Evolutionary conservation across 2,113 vertebrate species (phyloP).

Genomic region (Bufo gargarizans): DNA sequence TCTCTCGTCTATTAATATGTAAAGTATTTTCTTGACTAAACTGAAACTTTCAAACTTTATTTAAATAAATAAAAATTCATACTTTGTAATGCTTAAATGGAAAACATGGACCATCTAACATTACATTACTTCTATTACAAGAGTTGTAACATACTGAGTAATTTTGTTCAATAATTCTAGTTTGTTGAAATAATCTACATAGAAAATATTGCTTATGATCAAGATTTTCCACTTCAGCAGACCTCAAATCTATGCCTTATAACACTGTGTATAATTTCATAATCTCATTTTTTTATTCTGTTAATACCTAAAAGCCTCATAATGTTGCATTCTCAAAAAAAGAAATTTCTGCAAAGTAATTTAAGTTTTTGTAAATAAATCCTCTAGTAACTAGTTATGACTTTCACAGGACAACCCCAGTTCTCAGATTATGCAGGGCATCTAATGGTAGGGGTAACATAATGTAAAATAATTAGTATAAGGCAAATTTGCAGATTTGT

Average conservation of each 20-base stretch:
- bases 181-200: conserved; percentile 26
- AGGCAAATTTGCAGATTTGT: no score
- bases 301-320: neutral
- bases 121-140: conserved; percentile 12
- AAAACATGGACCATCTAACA: conserved; percentile 16
- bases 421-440: no score
- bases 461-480: no score
- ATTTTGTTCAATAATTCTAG: conserved; percentile 30
- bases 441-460: no score
- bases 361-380: neutral
- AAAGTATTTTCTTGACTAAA: conserved; percentile 18
- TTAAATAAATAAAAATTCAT: neutral
- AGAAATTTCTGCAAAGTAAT: no score
- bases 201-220: conserved; percentile 29
- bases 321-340: neutral
- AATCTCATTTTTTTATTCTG: neutral
- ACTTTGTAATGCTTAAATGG: conserved; percentile 4
- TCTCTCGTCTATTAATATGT: conserved; percentile 1
- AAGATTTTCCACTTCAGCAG: conserved; percentile 10
- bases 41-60: conserved; percentile 14
- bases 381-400: neutral
- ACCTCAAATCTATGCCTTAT: conserved; percentile 3
- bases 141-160: conserved; percentile 3
- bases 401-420: neutral
- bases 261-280: neutral